Evolutionary conservation across 2,888 invertebrate genomes (phyloP), one percentile per base, ranked within the genome.

Genomic region (Dolichomitus sp.): DNA sequence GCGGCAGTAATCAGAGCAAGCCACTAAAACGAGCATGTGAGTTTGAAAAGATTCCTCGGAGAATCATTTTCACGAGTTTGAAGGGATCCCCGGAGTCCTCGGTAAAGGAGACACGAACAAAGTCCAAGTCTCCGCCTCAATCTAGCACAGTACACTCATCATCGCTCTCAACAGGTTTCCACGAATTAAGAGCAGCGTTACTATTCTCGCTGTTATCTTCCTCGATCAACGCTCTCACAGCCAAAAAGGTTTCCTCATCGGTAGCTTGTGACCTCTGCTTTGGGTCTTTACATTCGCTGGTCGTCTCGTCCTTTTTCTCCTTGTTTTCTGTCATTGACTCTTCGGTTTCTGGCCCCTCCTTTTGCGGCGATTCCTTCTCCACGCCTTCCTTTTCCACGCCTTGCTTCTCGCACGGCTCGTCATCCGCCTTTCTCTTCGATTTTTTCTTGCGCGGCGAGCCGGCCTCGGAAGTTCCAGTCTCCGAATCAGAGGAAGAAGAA

Each of bases 101-200:
- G 73, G n/a, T 73, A 61, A 74, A 68, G 52, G 73, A 68, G 68
- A 73, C 6, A 30, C 61, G 17, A 42, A 19, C 6, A 6, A 17
- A 75, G 2, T 19, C 33, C 45, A 2, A n/a, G n/a, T 54, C 23
- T 14, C 5, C 57, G 7, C 12, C 50, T 86, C 70, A 87, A 45
- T 88, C 87, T 23, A 88, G 30, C 65, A 87, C 79, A 14, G 84
- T 83, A 69, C 86, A 85, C 73, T 87, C 87, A 45, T 88, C 87
- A 19, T 88, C 87, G 59, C 82, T 80, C 45, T 81, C 84, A 42
- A 66, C 37, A 9, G 81, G 74, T 79, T 83, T 81, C 83, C 85
- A 84, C 57, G 72, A 33, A 9, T 65, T 80, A 4, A 42, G 14
- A 42, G 72, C 69, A 23, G 72, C 68, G 3, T 73, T 75, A 40